Base-by-base conservation (phyloP, 2,113 vertebrate species). In the Daphoenositta chrysoptera region DNA sequence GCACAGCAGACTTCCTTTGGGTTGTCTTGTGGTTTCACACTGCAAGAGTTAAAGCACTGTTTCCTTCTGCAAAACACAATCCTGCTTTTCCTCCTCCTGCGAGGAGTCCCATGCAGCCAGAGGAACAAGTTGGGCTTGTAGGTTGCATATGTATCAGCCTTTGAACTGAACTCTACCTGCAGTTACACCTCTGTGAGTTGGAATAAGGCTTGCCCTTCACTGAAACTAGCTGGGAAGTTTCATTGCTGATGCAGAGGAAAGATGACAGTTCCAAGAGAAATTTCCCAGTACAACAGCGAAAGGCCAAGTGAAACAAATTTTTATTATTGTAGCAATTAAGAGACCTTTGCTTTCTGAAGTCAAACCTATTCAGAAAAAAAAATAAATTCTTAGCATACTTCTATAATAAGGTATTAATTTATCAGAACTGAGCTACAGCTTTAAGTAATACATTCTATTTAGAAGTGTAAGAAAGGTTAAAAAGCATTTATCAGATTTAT, bases 141-240 rank as follows among this genome's bases (percentile, higher is more conserved):
- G 50, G n/a, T 54, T 88, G 37, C 20, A 3, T 13, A 5, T 30
- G 6, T 39, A 73, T 24, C 27, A 73, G 51, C 39, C 68, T 88
- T 94, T 88, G 90, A 93, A 88, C 66, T 73, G 83, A 80, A 44
- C 35, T 88, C 81, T 94, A 35, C 69, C 89, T 86, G 65, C 83
- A 87, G 65, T 75, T 82, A 64, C 57, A 53, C 26, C 27, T 68
- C 51, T 5, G 10, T 2, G 27, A 89, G 53, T 23, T 47, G 27
- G 28, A 63, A 3, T 33, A 70, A 44, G 37, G 23, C 57, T 75
- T 87, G 17, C 19, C 37, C 44, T 64, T 87, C 35, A 15, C 33
- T 91, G 84, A 61, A 91, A 81, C 35, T 21, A 63, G 13, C 42
- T 71, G 48, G 10, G 37, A 37, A 53, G 54, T 88, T 83, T 85